Evolutionary conservation across 1,140 invertebrate genomes (phyloP).

Genomic region (Aplysia californica): DNA sequence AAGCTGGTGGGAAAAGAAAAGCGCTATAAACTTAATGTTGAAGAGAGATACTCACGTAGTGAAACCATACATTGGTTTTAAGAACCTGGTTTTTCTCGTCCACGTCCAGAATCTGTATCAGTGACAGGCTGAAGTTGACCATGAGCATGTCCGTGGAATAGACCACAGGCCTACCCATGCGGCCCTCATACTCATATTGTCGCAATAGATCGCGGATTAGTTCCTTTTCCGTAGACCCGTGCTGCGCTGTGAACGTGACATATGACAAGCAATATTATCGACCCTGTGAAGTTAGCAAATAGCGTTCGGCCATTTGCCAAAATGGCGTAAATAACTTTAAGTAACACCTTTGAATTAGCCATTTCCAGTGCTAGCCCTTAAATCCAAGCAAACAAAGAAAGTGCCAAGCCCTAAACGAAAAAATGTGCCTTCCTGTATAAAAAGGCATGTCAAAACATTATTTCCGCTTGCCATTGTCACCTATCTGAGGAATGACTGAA

Average conservation of each 20-base stretch:
- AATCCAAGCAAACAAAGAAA: neutral
- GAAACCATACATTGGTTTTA: conserved; percentile 66
- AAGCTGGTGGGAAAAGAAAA: too few species aligned
- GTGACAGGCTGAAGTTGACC: conserved; percentile 63
- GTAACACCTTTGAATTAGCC: too few species aligned
- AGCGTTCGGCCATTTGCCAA: neutral
- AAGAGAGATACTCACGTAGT: conserved; percentile 66
- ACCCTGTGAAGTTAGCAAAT: neutral
- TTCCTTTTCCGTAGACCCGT: conserved; percentile 62
- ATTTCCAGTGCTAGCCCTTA: neutral
- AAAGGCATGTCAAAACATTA: too few species aligned
- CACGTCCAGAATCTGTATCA: conserved; percentile 67
- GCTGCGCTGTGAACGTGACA: neutral
- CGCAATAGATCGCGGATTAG: conserved; percentile 66
- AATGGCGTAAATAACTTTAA: neutral
- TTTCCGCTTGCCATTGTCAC: too few species aligned
- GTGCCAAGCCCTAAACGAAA: neutral
- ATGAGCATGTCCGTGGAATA: conserved; percentile 60
- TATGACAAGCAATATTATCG: neutral
- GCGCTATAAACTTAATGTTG: too few species aligned
- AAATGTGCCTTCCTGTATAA: too few species aligned
- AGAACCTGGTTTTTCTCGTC: conserved; percentile 68
- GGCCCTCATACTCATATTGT: conserved; percentile 58
- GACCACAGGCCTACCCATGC: conserved; percentile 63
- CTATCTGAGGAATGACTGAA: too few species aligned